A percentile compares a stretch with the other conserved stretches of the same genome.
Evolutionary conservation across 2,113 vertebrate genomes (phyloP).

Genomic region (Oophaga pumilio): DNA sequence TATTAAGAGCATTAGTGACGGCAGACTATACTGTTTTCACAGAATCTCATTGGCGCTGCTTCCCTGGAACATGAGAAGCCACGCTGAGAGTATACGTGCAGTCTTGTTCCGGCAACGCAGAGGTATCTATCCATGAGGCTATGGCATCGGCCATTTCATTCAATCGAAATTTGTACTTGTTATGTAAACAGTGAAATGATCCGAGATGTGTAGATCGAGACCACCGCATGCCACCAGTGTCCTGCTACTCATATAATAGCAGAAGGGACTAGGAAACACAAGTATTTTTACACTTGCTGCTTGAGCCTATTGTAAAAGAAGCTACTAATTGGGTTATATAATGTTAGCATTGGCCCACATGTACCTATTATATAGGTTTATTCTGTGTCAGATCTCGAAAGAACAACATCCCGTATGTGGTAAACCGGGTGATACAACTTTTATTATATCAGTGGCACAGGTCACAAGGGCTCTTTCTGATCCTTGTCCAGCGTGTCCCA

Average conservation of each 20-base stretch:
- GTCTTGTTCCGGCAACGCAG: neutral
- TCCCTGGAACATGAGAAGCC: neutral
- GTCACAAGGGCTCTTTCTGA: neutral
- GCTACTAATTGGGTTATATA: too few species aligned
- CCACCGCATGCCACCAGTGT: neutral
- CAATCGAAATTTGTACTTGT: neutral
- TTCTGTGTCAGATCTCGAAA: neutral
- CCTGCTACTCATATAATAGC: neutral
- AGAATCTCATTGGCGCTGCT: conserved; percentile 4
- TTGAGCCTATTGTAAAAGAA: too few species aligned
- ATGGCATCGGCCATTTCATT: too few species aligned
- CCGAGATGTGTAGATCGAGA: too few species aligned
- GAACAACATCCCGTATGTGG: too few species aligned
- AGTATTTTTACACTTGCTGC: neutral
- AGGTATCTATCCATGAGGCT: neutral
- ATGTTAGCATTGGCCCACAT: too few species aligned
- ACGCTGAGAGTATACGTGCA: neutral
- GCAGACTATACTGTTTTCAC: conserved; percentile 18
- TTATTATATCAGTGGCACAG: neutral
- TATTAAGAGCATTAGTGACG: neutral
- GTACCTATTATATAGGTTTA: neutral
- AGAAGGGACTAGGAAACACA: neutral
- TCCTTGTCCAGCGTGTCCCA: conserved; percentile 75
- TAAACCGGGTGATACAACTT: neutral
- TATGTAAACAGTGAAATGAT: neutral